These are phyloP conservation scores for Pandion haliaetus DNA, from an alignment of 2,113 vertebrate genomes.

Conservation along the genomic window DNA sequence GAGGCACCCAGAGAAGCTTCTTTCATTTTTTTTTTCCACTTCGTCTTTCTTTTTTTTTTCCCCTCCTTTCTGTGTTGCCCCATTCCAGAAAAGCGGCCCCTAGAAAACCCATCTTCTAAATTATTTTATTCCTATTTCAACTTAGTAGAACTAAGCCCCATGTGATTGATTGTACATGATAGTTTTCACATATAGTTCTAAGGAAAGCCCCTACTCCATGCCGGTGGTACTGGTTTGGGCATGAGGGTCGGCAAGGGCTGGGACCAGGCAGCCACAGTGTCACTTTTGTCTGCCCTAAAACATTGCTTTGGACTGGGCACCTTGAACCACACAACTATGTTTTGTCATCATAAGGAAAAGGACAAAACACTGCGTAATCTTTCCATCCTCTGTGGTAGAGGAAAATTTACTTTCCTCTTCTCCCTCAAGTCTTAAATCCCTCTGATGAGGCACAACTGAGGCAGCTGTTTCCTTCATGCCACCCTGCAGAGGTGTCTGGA, in stretches of 20 bases:
- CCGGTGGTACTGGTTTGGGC: too few relatives aligned
- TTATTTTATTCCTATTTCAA: background rate
- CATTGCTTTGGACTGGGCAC: background rate
- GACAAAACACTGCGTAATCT: background rate
- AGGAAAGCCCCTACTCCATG: background rate
- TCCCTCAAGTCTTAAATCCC: background rate
- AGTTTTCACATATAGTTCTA: background rate
- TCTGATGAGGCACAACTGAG: background rate
- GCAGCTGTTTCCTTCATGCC: background rate
- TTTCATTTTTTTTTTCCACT: background rate
- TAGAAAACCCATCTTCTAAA: background rate
- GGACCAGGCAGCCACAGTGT: background rate
- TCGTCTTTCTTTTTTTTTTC: background rate
- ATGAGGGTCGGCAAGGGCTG: background rate
- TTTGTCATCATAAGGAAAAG: background rate
- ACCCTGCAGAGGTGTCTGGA: background rate
- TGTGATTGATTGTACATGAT: accelerated
- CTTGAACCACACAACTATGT: background rate
- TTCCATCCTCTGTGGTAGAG: background rate
- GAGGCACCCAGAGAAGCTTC: accelerated
- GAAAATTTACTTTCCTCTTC: background rate
- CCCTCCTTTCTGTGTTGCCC: background rate
- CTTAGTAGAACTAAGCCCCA: background rate
- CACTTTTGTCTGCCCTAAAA: background rate
- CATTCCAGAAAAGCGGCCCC: background rate